Percentiles rank a stretch among this genome's conserved stretches.
These are phyloP conservation scores for Orycteropus afer DNA, from an alignment of 2,113 vertebrate genomes.

Conservation along the genomic window DNA sequence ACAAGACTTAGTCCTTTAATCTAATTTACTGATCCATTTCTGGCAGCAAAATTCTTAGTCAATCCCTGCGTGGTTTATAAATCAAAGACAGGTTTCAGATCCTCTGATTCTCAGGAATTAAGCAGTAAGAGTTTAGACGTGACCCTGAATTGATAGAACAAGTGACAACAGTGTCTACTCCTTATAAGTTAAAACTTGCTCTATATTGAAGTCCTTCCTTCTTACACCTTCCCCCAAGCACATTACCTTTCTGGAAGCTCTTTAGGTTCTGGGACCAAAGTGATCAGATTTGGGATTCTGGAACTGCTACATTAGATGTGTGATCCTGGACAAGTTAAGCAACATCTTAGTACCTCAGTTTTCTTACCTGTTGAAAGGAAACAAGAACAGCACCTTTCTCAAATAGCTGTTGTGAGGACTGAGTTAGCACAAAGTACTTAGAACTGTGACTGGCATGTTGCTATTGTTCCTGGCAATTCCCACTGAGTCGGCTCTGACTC, in stretches of 20 bases:
- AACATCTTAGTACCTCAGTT: neutral
- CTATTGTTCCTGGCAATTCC: no score
- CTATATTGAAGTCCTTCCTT: neutral
- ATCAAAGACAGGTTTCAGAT: conserved; percentile 8
- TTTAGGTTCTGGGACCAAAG: neutral
- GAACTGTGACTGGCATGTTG: neutral
- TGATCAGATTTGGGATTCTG: neutral
- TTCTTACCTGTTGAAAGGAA: neutral
- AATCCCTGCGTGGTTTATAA: neutral
- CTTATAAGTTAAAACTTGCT: neutral
- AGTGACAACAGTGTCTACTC: neutral
- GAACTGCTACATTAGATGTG: neutral
- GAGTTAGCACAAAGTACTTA: neutral
- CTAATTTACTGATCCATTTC: neutral
- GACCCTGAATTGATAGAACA: neutral
- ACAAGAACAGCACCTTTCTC: neutral
- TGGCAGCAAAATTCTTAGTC: neutral
- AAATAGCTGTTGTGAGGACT: neutral
- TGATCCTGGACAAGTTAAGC: neutral
- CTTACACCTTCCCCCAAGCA: accelerated
- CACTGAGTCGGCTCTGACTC: no score
- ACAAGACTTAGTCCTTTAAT: neutral
- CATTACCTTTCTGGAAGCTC: neutral
- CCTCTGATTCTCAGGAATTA: conserved; percentile 7
- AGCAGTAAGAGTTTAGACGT: neutral